These are phyloP conservation scores for Psittacara wagleri DNA, from an alignment of 2,113 vertebrate genomes.

Conservation along the genomic window DNA sequence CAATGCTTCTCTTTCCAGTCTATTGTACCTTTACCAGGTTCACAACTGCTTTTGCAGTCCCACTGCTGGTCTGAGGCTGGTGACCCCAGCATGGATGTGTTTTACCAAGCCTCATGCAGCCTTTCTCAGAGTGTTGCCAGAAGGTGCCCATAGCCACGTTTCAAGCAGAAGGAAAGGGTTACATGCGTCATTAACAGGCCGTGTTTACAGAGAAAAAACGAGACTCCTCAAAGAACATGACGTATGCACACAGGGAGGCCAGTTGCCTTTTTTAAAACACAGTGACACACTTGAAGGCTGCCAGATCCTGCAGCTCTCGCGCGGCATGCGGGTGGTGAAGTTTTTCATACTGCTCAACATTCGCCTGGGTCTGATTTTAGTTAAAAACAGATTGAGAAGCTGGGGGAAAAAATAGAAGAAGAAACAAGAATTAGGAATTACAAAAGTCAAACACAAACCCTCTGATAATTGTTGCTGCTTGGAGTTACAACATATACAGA, in stretches of 20 bases:
- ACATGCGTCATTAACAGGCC: not conserved
- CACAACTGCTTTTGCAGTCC: not conserved
- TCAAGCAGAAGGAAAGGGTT: constrained; percentile 24
- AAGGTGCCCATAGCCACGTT: not conserved
- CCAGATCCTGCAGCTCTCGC: constrained; percentile 58
- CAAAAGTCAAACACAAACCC: constrained; percentile 35
- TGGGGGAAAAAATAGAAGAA: not conserved
- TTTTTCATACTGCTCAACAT: constrained; percentile 40
- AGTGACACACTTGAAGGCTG: constrained; percentile 30
- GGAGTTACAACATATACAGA: constrained; percentile 1
- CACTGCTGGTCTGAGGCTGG: not conserved
- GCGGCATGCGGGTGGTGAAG: constrained; percentile 37
- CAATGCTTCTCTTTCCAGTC: not conserved
- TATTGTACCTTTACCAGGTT: not conserved
- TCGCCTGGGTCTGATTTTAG: constrained; percentile 59
- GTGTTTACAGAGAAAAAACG: not conserved
- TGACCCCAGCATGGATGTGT: not conserved
- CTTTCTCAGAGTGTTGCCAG: not conserved
- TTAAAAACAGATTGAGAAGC: constrained; percentile 62
- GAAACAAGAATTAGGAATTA: constrained; percentile 8
- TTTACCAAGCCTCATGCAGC: not conserved
- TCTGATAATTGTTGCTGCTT: not conserved
- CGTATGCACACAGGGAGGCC: constrained; percentile 14
- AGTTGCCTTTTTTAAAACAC: constrained; percentile 44
- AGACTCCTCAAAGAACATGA: constrained; percentile 47